These are phyloP conservation scores for Eurois occulta DNA, from an alignment of 2,888 invertebrate species.

Conservation along the genomic window DNA sequence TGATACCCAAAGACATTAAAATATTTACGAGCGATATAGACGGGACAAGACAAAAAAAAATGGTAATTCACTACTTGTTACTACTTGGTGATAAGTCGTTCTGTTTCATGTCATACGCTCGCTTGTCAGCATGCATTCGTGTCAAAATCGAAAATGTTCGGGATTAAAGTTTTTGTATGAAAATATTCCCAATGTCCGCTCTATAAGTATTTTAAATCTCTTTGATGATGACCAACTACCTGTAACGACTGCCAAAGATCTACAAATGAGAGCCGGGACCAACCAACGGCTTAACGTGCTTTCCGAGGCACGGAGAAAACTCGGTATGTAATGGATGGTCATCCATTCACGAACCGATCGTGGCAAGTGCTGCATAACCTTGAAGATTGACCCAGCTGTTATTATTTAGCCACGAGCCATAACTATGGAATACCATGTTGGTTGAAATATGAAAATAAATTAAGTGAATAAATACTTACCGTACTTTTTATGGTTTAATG, in stretches of 20 bases:
- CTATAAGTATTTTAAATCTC: too few species aligned
- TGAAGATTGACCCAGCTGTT: background rate
- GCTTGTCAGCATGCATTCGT: too few species aligned
- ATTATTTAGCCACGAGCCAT: background rate
- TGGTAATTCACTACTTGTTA: too few species aligned
- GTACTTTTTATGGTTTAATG: conserved; percentile 52
- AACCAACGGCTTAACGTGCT: background rate
- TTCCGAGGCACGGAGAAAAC: background rate
- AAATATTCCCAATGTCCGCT: too few species aligned
- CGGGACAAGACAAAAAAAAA: too few species aligned
- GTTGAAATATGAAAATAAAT: background rate
- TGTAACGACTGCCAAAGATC: background rate
- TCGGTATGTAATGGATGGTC: background rate
- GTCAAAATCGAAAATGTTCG: too few species aligned
- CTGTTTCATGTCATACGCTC: too few species aligned
- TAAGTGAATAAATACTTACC: conserved; percentile 36
- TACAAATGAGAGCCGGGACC: background rate
- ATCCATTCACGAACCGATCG: background rate
- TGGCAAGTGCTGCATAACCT: background rate
- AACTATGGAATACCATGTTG: background rate
- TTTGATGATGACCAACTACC: too few species aligned
- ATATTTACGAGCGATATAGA: too few species aligned
- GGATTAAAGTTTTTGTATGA: too few species aligned
- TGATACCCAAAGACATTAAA: too few species aligned
- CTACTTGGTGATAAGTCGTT: too few species aligned